A percentile compares a stretch with the other conserved stretches of the same genome.
Evolutionary conservation across 64 coral and sea anemone species (phyloP).

Genomic region (Hydrozoanthus tunicans): DNA sequence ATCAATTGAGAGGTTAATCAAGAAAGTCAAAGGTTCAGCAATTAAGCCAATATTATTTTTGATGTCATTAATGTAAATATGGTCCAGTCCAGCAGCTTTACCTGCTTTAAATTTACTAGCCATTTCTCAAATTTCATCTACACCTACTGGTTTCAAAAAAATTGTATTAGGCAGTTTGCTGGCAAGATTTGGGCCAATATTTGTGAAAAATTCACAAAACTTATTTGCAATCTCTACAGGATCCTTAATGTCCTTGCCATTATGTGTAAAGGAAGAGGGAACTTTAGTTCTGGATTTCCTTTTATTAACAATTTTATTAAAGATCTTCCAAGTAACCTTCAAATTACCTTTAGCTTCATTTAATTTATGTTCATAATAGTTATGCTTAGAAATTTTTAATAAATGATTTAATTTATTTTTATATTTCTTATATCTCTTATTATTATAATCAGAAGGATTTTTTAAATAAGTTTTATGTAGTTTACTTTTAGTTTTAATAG

Average conservation of each 20-base stretch:
- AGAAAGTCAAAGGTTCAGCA: too few relatives aligned
- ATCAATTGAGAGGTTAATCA: too few relatives aligned
- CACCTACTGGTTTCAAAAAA: too few relatives aligned
- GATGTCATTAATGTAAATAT: too few relatives aligned
- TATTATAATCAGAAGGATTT: too few relatives aligned
- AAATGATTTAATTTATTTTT: not conserved
- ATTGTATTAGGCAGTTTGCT: not conserved
- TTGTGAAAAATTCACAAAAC: not conserved
- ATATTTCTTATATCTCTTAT: not conserved
- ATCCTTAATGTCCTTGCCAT: constrained; percentile 38
- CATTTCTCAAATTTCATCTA: too few relatives aligned
- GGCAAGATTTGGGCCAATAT: constrained; percentile 10
- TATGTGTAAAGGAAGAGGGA: constrained; percentile 16
- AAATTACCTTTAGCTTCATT: not conserved
- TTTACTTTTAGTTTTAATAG: too few relatives aligned
- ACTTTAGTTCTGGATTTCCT: constrained; percentile 33
- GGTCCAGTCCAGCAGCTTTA: too few relatives aligned
- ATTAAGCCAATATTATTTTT: too few relatives aligned
- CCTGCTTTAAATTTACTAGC: too few relatives aligned
- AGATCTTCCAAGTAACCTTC: constrained; percentile 44
- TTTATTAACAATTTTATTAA: constrained; percentile 53
- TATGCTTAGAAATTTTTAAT: constrained; percentile 32
- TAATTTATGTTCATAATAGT: constrained; percentile 31
- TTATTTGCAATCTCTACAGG: not conserved
- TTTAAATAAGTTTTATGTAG: too few relatives aligned